A percentile compares a stretch with the other conserved stretches of the same genome.
Evolutionary conservation across 53 echinoderm and acorn worm species (phyloP).

Genomic region (Arbacia lixula): DNA sequence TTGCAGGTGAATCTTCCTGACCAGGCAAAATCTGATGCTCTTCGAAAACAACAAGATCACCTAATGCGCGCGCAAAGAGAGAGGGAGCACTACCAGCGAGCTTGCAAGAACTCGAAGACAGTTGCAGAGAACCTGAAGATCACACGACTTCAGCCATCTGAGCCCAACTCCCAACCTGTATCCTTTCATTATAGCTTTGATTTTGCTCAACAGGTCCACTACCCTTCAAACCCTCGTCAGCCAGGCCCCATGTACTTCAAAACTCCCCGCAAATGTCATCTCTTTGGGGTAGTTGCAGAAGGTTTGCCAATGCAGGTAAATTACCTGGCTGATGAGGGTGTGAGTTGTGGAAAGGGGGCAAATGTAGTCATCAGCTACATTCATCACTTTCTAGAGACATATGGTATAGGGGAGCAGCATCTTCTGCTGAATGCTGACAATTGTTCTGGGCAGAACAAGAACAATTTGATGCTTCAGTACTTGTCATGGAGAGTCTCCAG

Average conservation of each 20-base stretch:
- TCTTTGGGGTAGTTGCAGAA: constrained; percentile 55
- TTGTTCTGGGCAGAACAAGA: constrained; percentile 60
- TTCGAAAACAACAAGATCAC: not conserved
- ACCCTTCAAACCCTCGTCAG: constrained; percentile 58
- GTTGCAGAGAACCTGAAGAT: not conserved
- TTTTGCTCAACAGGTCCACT: constrained; percentile 71
- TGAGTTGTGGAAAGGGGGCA: constrained; percentile 45
- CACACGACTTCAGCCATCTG: not conserved
- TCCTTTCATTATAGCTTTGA: constrained; percentile 72
- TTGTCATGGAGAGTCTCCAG: constrained; percentile 53
- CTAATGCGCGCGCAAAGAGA: not conserved
- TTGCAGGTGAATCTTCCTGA: not conserved
- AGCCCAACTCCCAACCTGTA: constrained; percentile 2
- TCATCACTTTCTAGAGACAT: constrained; percentile 54
- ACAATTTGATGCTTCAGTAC: constrained; percentile 38
- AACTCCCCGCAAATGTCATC: constrained; percentile 54
- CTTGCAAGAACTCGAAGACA: not conserved
- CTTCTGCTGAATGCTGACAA: constrained; percentile 12
- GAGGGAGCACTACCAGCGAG: not conserved
- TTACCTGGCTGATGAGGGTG: constrained; percentile 59
- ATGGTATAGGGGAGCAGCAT: constrained; percentile 50
- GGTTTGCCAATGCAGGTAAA: constrained; percentile 44
- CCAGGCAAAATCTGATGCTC: not conserved
- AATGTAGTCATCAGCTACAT: constrained; percentile 48
- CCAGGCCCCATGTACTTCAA: constrained; percentile 70